Evolutionary conservation across 2,113 vertebrate genomes (phyloP), one percentile per base, ranked within the genome.

Genomic region (Tyrannus savana): DNA sequence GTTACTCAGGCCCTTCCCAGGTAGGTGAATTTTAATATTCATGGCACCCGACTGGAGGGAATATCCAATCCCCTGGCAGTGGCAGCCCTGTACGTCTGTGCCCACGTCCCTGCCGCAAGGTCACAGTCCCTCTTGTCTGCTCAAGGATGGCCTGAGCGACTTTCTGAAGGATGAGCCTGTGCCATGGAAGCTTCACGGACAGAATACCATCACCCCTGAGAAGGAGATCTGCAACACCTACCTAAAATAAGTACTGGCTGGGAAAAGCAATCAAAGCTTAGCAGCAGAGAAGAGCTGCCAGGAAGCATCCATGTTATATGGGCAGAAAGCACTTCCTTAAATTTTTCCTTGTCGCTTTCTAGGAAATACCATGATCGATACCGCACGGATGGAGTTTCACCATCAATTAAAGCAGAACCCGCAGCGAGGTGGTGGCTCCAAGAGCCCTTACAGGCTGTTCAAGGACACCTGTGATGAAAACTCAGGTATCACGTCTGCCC

Each of bases 1-100:
- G 59, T 92, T 90, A 93, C 92, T 73, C 74, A 66, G 71, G n/a
- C 46, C 71, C 63, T 95, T 72, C 78, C 90, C 75, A 33, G 71
- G 44, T 6, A 25, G 62, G 31, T 42, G 44, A 81, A 72, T 94
- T 90, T 94, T 93, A 91, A 90, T 68, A 91, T 81, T 87, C 47
- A 74, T 9, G 35, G 60, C 64, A 80, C 35, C 39, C 1, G 4
- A 56, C 52, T 47, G 4, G 0, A 28, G 66, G 71, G 78, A 89
- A 81, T 78, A 87, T 87, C 84, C 84, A 89, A 59, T 63, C 52
- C 60, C 74, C 69, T 87, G 7, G 0, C 84, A 93, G 64, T 3
- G 58, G 84, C 2, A 24, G 84, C 44, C 87, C 41, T 0, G 6
- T 30, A 49, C 0, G 5, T 39, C 64, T 46, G 42, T 14, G 35